A percentile compares a stretch with the other conserved stretches of the same genome.
phyloP scores from a whole-genome alignment of 2,888 invertebrate species.

The Leptinotarsa juncta region DNA sequence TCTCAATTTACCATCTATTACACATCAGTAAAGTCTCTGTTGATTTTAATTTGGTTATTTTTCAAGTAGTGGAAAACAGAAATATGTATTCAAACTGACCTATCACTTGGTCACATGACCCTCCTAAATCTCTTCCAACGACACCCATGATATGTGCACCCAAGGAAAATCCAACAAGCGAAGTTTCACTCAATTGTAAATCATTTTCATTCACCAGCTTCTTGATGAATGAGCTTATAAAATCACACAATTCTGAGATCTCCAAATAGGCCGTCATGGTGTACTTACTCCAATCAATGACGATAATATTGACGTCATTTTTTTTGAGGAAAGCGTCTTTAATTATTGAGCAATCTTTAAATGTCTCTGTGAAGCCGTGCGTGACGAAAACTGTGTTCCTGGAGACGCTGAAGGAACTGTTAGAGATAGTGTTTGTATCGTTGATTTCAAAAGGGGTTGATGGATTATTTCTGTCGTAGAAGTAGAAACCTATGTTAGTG shows the following conservation, averaged over 20 bases:
- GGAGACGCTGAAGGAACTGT: conserved; percentile 45
- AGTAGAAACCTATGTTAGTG: conserved; percentile 48
- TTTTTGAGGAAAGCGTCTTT: background rate
- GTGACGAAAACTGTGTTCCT: conserved; percentile 53
- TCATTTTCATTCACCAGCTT: conserved; percentile 29
- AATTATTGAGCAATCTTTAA: background rate
- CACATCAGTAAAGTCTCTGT: too few relatives aligned
- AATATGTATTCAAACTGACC: background rate
- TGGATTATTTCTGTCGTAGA: conserved; percentile 51
- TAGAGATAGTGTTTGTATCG: conserved; percentile 10
- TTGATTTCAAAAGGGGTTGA: conserved; percentile 29
- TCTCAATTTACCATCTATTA: too few relatives aligned
- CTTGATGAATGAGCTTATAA: conserved; percentile 49
- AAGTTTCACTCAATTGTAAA: conserved; percentile 30
- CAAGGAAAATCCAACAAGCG: conserved; percentile 47
- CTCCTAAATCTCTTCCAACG: conserved; percentile 2
- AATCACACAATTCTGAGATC: conserved; percentile 50
- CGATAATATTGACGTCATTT: conserved; percentile 56
- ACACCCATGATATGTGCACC: conserved; percentile 59
- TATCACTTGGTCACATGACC: background rate
- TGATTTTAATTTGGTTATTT: too few relatives aligned
- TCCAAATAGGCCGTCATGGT: conserved; percentile 44
- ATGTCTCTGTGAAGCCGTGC: conserved; percentile 51
- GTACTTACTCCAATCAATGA: conserved; percentile 56
- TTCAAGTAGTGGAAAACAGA: background rate